Evolutionary conservation across 2,888 invertebrate species (phyloP).

Genomic region (Drosophila cyrtoloma): DNA sequence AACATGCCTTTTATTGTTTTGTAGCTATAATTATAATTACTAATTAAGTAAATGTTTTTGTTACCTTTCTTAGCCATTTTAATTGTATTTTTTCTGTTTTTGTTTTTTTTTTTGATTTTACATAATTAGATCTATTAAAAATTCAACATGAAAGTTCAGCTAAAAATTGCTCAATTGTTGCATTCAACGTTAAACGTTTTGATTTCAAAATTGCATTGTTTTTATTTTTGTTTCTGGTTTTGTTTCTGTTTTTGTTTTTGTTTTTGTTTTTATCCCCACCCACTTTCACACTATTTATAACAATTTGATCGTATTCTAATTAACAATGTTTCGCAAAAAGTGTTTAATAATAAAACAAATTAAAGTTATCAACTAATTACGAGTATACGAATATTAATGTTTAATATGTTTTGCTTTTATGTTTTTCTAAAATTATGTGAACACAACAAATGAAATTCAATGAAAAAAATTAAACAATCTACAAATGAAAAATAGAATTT

Average conservation of each 20-base stretch:
- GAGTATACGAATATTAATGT: slow-evolving; percentile 25
- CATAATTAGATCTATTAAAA: slow-evolving; percentile 67
- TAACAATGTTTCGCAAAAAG: slow-evolving; percentile 48
- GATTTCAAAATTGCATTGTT: slow-evolving; percentile 43
- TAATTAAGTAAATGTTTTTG: slow-evolving; percentile 76
- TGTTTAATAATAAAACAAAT: slow-evolving; percentile 49
- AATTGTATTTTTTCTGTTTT: slow-evolving; percentile 45
- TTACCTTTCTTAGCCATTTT: slow-evolving; percentile 50
- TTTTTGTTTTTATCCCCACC: slow-evolving; percentile 25
- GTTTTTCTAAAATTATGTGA: slow-evolving; percentile 64
- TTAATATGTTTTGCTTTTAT: slow-evolving; percentile 29
- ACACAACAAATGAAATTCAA: slow-evolving; percentile 59
- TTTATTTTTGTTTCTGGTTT: slow-evolving; percentile 5
- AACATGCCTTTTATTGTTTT: slow-evolving; percentile 72
- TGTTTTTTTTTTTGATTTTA: slow-evolving; percentile 35
- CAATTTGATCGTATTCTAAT: slow-evolving; percentile 59
- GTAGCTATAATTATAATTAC: slow-evolving; percentile 66
- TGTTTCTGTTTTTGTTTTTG: neutral
- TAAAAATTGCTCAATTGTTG: slow-evolving; percentile 71
- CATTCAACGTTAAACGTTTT: slow-evolving; percentile 69
- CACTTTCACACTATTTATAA: slow-evolving; percentile 42
- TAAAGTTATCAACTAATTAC: slow-evolving; percentile 52
- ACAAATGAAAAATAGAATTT: slow-evolving; percentile 55
- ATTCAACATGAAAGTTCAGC: slow-evolving; percentile 72
- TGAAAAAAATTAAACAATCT: slow-evolving; percentile 51